phyloP scores from a whole-genome alignment of 2,888 invertebrate genomes.

The Schrankia costaestrigalis region DNA sequence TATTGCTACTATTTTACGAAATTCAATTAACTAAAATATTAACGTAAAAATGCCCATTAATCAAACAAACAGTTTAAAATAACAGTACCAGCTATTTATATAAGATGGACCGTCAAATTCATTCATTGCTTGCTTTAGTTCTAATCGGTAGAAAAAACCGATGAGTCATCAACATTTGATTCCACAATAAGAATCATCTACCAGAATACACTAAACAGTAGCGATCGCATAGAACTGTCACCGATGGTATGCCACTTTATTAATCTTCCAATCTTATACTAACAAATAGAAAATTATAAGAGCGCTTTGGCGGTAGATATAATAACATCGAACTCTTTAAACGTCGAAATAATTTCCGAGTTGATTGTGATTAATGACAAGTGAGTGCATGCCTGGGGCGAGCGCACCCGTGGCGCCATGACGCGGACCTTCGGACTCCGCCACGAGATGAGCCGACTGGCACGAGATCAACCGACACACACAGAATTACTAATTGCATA shows the following conservation, averaged over 20 bases:
- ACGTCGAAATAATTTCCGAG: slow-evolving; percentile 73
- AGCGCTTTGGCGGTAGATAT: slow-evolving; percentile 55
- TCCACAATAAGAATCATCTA: no score
- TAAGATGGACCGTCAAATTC: no score
- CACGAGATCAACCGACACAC: slow-evolving; percentile 48
- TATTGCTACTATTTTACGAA: no score
- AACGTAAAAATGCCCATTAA: no score
- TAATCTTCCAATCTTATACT: slow-evolving; percentile 37
- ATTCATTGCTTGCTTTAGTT: no score
- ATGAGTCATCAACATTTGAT: no score
- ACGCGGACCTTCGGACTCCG: slow-evolving; percentile 9
- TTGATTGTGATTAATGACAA: slow-evolving; percentile 79
- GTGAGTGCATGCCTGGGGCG: slow-evolving; percentile 37
- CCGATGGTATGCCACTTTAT: slow-evolving; percentile 28
- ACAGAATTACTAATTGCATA: slow-evolving; percentile 73
- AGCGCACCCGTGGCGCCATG: slow-evolving; percentile 58
- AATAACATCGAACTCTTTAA: slow-evolving; percentile 66
- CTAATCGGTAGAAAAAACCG: no score
- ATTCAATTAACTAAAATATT: no score
- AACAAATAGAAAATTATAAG: slow-evolving; percentile 41
- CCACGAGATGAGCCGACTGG: slow-evolving; percentile 33
- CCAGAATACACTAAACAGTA: no score
- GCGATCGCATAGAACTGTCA: no score
- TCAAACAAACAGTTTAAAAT: no score
- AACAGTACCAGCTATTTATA: no score